Percentiles rank a stretch among this genome's conserved stretches.
These are phyloP conservation scores for Agrypnus murinus DNA, from an alignment of 2,888 invertebrate genomes.

Conservation along the genomic window DNA sequence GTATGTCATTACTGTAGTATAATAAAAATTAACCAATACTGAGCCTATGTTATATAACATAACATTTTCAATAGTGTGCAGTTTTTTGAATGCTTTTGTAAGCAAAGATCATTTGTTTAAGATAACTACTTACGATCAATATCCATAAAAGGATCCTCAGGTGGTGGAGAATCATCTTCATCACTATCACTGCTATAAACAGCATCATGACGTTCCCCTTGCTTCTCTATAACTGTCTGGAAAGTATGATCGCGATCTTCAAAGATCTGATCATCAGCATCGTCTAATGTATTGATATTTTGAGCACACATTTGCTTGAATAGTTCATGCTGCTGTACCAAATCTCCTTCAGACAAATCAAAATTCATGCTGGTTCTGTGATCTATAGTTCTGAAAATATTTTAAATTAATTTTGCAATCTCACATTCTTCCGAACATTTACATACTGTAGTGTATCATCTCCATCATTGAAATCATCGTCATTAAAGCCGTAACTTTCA, in stretches of 20 bases:
- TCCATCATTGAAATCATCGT: constrained; percentile 78
- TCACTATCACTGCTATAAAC: constrained; percentile 73
- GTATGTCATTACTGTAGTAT: too few relatives aligned
- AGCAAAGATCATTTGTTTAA: too few relatives aligned
- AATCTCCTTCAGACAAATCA: constrained; percentile 71
- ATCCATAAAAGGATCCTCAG: constrained; percentile 70
- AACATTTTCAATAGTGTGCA: too few relatives aligned
- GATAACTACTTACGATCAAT: constrained; percentile 70
- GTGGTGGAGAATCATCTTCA: constrained; percentile 67
- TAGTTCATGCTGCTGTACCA: constrained; percentile 73
- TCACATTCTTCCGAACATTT: constrained; percentile 30
- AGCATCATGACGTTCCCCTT: constrained; percentile 64
- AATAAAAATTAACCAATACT: too few relatives aligned
- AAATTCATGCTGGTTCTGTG: constrained; percentile 68
- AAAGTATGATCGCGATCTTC: constrained; percentile 72
- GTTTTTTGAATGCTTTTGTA: too few relatives aligned
- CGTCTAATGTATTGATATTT: constrained; percentile 67
- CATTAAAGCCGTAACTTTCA: constrained; percentile 77
- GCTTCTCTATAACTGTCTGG: constrained; percentile 72
- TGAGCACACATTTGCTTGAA: constrained; percentile 76
- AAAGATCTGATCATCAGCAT: constrained; percentile 69
- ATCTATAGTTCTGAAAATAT: constrained; percentile 63
- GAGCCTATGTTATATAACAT: too few relatives aligned
- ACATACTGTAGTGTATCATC: constrained; percentile 75
- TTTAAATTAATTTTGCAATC: too few relatives aligned